Evolutionary conservation across 2,888 invertebrate genomes (phyloP).

Genomic region (Spisula solida): DNA sequence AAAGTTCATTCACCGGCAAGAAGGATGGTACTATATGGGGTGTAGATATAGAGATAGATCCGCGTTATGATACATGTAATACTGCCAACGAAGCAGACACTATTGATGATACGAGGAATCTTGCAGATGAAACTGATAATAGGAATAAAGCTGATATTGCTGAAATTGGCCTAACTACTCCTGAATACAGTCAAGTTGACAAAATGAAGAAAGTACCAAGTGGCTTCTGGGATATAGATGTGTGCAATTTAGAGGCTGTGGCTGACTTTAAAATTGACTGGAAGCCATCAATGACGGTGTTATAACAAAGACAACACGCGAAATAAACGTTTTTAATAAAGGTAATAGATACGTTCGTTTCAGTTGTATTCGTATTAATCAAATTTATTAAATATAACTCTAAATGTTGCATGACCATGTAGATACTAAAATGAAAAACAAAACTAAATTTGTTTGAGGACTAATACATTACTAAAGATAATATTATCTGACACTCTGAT

Average conservation of each 20-base stretch:
- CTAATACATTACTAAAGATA: too few relatives aligned
- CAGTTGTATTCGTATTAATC: background rate
- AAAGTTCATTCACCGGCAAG: conserved; percentile 7
- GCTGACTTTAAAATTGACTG: background rate
- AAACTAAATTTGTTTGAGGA: too few relatives aligned
- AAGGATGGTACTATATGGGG: conserved; percentile 6
- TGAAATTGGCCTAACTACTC: background rate
- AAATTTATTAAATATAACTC: too few relatives aligned
- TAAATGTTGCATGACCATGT: too few relatives aligned
- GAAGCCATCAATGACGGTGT: background rate
- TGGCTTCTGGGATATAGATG: conserved; percentile 59
- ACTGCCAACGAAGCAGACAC: background rate
- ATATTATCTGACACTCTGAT: too few relatives aligned
- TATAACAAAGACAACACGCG: conserved; percentile 3
- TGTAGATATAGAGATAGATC: background rate
- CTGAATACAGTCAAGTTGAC: background rate
- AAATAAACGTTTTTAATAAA: background rate
- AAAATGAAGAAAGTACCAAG: conserved; percentile 53
- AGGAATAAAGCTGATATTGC: background rate
- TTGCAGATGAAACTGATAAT: background rate
- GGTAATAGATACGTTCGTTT: background rate
- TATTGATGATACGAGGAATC: background rate
- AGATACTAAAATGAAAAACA: too few relatives aligned
- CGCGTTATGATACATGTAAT: background rate
- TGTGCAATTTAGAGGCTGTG: conserved; percentile 44